phyloP scores from a whole-genome alignment of 2,888 invertebrate genomes.

The Cantharis nigra region DNA sequence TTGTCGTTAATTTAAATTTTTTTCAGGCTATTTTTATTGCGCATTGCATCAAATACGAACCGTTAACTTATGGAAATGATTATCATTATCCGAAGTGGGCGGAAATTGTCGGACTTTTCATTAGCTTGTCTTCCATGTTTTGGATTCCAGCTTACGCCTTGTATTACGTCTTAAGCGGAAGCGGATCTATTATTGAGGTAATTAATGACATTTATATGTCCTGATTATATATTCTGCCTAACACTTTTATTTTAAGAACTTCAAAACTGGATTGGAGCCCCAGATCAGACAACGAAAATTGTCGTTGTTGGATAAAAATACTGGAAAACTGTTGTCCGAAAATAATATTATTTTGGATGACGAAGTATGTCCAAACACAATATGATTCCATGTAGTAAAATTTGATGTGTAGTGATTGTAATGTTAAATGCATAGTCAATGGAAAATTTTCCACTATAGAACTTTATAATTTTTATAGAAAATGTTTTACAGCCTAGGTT shows the following conservation, averaged over 20 bases:
- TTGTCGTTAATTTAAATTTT: slow-evolving; percentile 8
- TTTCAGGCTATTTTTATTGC: slow-evolving; percentile 66
- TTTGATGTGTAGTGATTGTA: not conserved
- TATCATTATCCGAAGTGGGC: slow-evolving; percentile 67
- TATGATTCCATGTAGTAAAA: not conserved
- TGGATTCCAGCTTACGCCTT: slow-evolving; percentile 68
- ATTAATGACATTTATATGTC: slow-evolving; percentile 17
- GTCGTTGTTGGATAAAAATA: slow-evolving; percentile 55
- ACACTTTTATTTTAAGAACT: slow-evolving; percentile 49
- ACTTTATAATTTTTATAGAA: not conserved
- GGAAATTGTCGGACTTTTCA: slow-evolving; percentile 62
- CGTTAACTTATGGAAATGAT: slow-evolving; percentile 61
- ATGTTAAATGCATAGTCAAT: not conserved
- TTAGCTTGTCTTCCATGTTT: slow-evolving; percentile 68
- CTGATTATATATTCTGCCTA: no score
- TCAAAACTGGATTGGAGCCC: slow-evolving; percentile 57
- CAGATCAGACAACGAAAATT: slow-evolving; percentile 57
- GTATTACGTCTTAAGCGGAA: slow-evolving; percentile 61
- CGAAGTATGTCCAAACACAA: slow-evolving; percentile 3
- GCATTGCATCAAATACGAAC: slow-evolving; percentile 63
- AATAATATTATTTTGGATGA: slow-evolving; percentile 39
- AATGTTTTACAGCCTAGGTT: not conserved
- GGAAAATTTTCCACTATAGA: not conserved
- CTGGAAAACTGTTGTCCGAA: slow-evolving; percentile 58
- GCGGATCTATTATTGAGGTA: slow-evolving; percentile 62